Evolutionary conservation across 2,797 vertebrate species (phyloP), one percentile per base, ranked within the genome.

Genomic region (Malacoctenus gilli): DNA sequence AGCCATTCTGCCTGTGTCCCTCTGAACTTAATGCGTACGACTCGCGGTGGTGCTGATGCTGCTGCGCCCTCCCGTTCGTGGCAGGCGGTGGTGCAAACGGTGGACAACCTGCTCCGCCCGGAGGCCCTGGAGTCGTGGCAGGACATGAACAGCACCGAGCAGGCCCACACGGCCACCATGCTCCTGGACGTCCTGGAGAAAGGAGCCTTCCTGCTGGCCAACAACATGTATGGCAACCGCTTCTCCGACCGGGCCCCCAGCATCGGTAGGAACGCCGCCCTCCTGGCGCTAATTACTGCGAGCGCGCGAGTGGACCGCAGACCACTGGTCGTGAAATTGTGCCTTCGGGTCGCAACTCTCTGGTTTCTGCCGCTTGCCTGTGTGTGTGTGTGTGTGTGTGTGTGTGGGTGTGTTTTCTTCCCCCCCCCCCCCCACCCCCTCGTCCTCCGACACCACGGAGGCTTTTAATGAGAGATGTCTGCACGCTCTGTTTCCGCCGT

Each of bases 121-220:
- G 95, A 97, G 61, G 94, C 94, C 0, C 87, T 96, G 35, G 93
- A 95, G 68, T 95, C 95, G 0, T 97, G 96, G 96, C 92, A 95
- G 79, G 95, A 96, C 86, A 97, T 97, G 95, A 97, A 96, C 59
- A 92, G 87, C 73, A 95, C 95, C 0, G 95, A 98, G 85, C 95
- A 96, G 84, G 95, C 94, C 4, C 96, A 97, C 85, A 96, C 95
- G 0, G 96, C 96, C 84, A 98, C 96, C 79, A 95, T 97, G 95
- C 88, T 98, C 7, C 86, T 97, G 70, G 96, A 98, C 1, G 93
- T 97, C 49, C 87, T 98, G 48, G 95, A 98, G 72, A 96, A 96
- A 63, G 96, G 95, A 0, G 95, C 96, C 38, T 98, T 98, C 84
- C 90, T 98, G 16, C 79, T 98, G 69, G 95, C 96, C 1, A 96